Percentiles rank a stretch among this genome's conserved stretches.
phyloP scores from a whole-genome alignment of 2,113 vertebrate species.

The Poecile atricapillus region DNA sequence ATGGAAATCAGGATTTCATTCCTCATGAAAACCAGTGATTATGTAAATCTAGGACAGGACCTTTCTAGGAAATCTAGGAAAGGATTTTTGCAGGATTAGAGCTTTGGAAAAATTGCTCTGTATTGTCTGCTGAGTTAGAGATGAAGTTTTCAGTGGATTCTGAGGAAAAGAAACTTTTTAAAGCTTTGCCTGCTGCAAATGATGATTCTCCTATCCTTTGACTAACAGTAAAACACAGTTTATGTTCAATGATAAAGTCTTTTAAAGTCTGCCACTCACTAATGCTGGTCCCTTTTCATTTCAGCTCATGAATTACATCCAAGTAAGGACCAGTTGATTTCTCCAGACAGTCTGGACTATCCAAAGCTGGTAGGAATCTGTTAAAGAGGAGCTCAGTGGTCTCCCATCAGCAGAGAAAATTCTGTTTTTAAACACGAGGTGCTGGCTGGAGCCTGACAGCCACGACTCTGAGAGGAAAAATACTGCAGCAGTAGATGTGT shows the following conservation, averaged over 20 bases:
- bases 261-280: neutral
- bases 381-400: neutral
- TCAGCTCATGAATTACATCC: neutral
- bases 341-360: neutral
- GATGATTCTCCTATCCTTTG: neutral
- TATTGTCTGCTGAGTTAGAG: neutral
- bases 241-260: neutral
- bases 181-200: neutral
- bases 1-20: neutral
- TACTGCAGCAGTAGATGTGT: neutral
- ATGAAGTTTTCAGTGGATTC: neutral
- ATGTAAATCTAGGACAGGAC: neutral
- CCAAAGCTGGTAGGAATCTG: neutral
- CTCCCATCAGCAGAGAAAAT: neutral
- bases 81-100: neutral
- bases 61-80: neutral
- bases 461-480: neutral
- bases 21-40: neutral
- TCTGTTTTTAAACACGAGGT: neutral
- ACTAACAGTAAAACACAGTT: neutral
- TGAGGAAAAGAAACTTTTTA: neutral
- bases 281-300: neutral
- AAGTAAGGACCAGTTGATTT: neutral
- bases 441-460: conserved; percentile 35
- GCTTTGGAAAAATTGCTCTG: neutral